A percentile compares a stretch with the other conserved stretches of the same genome.
These are phyloP conservation scores for Pteronotus mesoamericanus DNA, from an alignment of 2,797 vertebrate species.

Conservation along the genomic window DNA sequence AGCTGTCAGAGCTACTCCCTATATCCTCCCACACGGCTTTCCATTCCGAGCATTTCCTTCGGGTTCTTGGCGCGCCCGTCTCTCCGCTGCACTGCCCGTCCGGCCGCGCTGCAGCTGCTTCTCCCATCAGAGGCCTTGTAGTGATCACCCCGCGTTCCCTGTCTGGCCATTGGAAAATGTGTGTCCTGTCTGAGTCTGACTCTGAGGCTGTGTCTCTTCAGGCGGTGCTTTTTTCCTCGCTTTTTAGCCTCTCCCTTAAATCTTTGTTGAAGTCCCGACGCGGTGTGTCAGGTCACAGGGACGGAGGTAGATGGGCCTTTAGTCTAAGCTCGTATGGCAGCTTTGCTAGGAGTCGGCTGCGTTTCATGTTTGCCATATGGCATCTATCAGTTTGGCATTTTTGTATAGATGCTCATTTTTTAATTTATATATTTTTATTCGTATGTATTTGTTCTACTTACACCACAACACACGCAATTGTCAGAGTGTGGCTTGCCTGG, in stretches of 20 bases:
- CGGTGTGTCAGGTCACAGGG: not conserved
- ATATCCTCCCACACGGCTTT: not conserved
- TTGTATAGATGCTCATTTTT: not conserved
- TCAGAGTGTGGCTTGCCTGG: not conserved
- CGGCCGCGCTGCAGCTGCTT: not conserved
- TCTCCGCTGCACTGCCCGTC: not conserved
- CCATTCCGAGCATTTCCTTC: not conserved
- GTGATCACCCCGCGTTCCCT: not conserved
- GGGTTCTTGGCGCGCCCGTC: not conserved
- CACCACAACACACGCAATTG: not conserved
- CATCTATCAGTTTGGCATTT: not conserved
- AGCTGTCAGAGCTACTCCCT: not conserved
- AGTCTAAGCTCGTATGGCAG: not conserved
- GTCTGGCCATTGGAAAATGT: too few relatives aligned
- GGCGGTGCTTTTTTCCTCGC: not conserved
- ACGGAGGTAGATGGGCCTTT: not conserved
- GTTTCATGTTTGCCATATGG: not conserved
- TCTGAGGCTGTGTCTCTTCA: not conserved
- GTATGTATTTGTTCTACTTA: accelerated
- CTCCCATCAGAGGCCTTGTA: not conserved
- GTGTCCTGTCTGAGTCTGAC: not conserved
- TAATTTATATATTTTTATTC: too few relatives aligned
- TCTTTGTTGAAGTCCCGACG: not conserved
- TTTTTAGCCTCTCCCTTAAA: not conserved
- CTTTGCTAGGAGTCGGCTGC: not conserved